These are phyloP conservation scores for Andinoacara biseriatus DNA, from an alignment of 2,113 vertebrate species.

Conservation along the genomic window DNA sequence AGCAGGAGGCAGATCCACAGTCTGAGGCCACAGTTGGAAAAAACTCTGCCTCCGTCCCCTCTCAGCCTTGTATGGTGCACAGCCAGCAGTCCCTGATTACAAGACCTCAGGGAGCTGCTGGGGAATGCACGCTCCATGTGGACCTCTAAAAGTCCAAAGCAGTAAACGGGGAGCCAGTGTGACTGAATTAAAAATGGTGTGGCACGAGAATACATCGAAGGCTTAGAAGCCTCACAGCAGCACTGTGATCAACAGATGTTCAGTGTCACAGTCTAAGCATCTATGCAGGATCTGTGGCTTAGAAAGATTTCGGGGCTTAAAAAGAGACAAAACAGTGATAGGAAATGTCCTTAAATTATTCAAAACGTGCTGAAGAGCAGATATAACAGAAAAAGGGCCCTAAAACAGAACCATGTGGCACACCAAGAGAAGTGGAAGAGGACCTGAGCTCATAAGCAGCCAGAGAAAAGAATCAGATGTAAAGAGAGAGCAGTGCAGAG, in stretches of 20 bases:
- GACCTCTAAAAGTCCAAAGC: background rate
- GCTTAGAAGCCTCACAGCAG: background rate
- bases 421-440: background rate
- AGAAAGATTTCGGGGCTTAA: background rate
- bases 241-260: background rate
- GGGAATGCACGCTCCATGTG: background rate
- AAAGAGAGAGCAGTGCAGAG: background rate
- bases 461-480: background rate
- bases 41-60: no score
- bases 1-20: background rate
- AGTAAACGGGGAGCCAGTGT: background rate
- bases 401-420: background rate
- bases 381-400: background rate
- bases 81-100: background rate
- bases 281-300: background rate
- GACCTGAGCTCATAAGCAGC: background rate
- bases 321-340: background rate
- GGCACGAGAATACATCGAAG: background rate
- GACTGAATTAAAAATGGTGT: background rate
- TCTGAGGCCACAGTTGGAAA: background rate
- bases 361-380: background rate
- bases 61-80: background rate
- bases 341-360: background rate
- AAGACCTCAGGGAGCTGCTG: background rate
- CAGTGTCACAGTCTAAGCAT: background rate